phyloP scores from a whole-genome alignment of 37 sponge, comb jelly and placozoan species.

The Agelas oroides region DNA sequence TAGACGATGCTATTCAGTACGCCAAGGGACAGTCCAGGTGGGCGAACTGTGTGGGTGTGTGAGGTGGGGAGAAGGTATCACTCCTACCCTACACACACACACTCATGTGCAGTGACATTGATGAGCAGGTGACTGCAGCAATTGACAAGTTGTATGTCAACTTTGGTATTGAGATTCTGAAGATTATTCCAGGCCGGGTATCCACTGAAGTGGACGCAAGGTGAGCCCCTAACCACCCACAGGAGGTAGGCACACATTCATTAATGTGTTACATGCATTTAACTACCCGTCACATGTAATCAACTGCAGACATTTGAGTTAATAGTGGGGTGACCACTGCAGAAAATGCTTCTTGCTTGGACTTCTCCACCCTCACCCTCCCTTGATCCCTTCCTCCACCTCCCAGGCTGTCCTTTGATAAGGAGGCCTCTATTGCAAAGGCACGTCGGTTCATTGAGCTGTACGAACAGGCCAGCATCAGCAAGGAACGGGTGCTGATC shows the following conservation, averaged over 20 bases:
- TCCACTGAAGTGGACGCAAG: slow-evolving; percentile 99
- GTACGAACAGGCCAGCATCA: slow-evolving; percentile 90
- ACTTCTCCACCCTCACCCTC: no score
- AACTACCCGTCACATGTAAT: no score
- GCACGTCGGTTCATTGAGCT: slow-evolving; percentile 92
- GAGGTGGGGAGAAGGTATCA: background rate
- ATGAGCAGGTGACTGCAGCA: slow-evolving; percentile 92
- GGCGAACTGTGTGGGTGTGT: no score
- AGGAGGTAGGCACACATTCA: slow-evolving; percentile 11
- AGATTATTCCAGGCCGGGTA: slow-evolving; percentile 95
- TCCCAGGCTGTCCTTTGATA: slow-evolving; percentile 92
- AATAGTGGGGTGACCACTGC: no score
- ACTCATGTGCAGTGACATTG: slow-evolving; percentile 52
- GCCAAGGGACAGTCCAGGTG: slow-evolving; percentile 55
- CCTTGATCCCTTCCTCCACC: background rate
- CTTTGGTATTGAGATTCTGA: slow-evolving; percentile 97
- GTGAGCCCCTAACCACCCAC: no score
- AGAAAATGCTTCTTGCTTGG: no score
- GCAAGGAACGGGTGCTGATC: slow-evolving; percentile 92
- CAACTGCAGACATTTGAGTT: no score
- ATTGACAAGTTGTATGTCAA: slow-evolving; percentile 97
- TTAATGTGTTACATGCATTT: slow-evolving; percentile 20
- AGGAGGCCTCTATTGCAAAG: slow-evolving; percentile 83
- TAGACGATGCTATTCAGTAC: slow-evolving; percentile 87
- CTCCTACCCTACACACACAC: no score